Evolutionary conservation across 2,113 vertebrate genomes (phyloP).

Genomic region (Bolborhynchus lineola): DNA sequence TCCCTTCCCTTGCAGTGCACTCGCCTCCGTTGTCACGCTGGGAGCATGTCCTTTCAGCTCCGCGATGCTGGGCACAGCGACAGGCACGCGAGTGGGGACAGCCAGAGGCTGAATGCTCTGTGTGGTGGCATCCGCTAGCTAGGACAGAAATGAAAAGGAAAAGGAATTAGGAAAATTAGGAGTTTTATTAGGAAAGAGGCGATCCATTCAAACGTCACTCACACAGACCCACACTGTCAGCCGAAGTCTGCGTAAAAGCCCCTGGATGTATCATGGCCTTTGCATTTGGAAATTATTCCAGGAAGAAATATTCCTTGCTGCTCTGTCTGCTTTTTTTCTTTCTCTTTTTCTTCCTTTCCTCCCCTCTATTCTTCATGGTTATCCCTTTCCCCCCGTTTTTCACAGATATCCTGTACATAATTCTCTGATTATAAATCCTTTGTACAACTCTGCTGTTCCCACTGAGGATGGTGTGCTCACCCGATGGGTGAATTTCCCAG

Average conservation of each 20-base stretch:
- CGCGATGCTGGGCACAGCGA: fast-evolving
- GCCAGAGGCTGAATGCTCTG: not conserved
- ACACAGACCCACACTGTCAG: fast-evolving
- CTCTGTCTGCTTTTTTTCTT: not conserved
- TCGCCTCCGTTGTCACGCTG: fast-evolving
- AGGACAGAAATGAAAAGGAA: not conserved
- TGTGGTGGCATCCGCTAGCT: fast-evolving
- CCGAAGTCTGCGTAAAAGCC: not conserved
- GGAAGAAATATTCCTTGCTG: not conserved
- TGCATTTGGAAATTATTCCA: not conserved
- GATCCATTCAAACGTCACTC: not conserved
- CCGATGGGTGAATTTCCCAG: no score
- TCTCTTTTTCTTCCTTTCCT: not conserved
- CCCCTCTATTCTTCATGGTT: no score
- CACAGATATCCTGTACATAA: no score
- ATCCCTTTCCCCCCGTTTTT: no score
- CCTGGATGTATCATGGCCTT: not conserved
- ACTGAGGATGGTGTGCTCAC: no score
- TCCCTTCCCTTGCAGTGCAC: not conserved
- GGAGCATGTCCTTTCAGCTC: not conserved
- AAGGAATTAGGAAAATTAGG: not conserved
- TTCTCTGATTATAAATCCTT: no score
- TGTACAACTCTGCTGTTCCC: no score
- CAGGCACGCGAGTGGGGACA: fast-evolving
- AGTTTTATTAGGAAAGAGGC: not conserved